Conservation (phyloP, 2,113 vertebrate species). For the Muntiacus muntjak region DNA sequence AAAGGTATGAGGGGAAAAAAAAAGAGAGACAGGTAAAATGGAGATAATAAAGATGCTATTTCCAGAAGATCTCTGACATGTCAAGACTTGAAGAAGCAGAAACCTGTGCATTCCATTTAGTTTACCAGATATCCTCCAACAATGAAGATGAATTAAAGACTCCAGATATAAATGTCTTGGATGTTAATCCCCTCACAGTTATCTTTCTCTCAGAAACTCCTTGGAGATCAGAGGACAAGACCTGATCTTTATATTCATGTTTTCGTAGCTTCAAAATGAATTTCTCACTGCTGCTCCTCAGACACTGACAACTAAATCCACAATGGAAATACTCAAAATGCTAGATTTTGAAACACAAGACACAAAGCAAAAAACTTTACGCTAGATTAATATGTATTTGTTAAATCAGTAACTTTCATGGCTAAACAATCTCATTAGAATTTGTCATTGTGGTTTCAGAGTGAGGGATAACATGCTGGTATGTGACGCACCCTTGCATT, state of each 20-base stretch:
- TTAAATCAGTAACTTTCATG: not conserved
- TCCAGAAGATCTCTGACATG: not conserved
- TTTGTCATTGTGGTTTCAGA: not conserved
- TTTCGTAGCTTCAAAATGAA: slow-evolving; percentile 38
- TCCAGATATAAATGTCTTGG: not conserved
- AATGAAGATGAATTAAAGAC: not conserved
- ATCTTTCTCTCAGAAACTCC: not conserved
- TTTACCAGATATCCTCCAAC: not conserved
- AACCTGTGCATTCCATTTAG: not conserved
- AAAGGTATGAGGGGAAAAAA: not conserved
- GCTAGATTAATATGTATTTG: not conserved
- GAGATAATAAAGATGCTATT: not conserved
- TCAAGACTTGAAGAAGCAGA: not conserved
- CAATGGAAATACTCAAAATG: not conserved
- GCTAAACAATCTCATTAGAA: not conserved
- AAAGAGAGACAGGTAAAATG: not conserved
- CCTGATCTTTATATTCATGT: not conserved
- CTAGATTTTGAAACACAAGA: not conserved
- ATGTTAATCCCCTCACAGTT: not conserved
- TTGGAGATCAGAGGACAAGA: not conserved
- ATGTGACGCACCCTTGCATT: not conserved
- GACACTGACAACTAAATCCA: not conserved
- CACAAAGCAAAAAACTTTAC: not conserved
- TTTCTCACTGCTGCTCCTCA: slow-evolving; percentile 12
- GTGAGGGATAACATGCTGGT: not conserved